Evolutionary conservation across 2,113 vertebrate species (phyloP), one percentile per base, ranked within the genome.

Genomic region (Chionis minor): DNA sequence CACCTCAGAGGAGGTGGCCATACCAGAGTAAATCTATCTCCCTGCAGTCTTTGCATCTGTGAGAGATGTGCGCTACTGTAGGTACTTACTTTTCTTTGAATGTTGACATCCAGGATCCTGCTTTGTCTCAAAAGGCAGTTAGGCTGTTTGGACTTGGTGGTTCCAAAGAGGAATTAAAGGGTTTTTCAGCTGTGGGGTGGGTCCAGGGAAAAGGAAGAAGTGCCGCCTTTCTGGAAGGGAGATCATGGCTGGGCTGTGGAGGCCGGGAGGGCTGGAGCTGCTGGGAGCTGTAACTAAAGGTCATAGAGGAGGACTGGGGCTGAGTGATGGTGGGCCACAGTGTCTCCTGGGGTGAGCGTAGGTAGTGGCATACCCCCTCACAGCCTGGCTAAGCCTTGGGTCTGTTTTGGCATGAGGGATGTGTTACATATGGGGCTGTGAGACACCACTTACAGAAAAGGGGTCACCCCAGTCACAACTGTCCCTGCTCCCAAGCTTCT

Each of bases 1-100:
- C 21, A 17, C 20, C 24, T 85, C 0, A 0, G 54, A 81, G 27
- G 32, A 74, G 32, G 27, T 0, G 1, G 32, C 17, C 3, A 0
- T 27, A 19, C 5, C 1, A 5, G 9, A 54, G 21, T 23, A 77
- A 81, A 45, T n/a, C 35, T 40, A 11, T 10, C 17, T 79, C 26
- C 32, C 44, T 55, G 22, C 11, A 45, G 45, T 54, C 35, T 74
- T 86, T 47, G 12, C 10, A 35, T 35, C 9, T 67, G 2, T 35
- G 42, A 77, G 49, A 63, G 35, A 30, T 71, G 44, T 77, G 23
- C 9, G 47, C 22, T 62, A 10, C n/a, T 79, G 49, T 27, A 63
- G 38, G 18, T 81, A 42, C 6, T 52, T 32, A 7, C 54, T 82
- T 72, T 51, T 33, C 32, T 73, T 78, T 56, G 13, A 52, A 14